These are phyloP conservation scores for Craterocephalus amniculus DNA, from an alignment of 2,797 vertebrate species.

Conservation along the genomic window DNA sequence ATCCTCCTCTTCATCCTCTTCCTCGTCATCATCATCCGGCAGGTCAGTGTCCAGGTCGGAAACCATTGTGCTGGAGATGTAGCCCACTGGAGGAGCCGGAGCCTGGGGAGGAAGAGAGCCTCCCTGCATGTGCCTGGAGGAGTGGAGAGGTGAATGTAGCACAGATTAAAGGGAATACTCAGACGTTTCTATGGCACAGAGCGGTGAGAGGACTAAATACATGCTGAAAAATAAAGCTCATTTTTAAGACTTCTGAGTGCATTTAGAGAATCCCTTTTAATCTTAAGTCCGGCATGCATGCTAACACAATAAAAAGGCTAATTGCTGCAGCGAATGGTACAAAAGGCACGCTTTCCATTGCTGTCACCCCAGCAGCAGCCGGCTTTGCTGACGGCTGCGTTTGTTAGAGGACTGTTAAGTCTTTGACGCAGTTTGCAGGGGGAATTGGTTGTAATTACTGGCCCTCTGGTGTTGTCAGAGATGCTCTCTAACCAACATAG, in stretches of 20 bases:
- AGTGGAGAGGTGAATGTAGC: not conserved
- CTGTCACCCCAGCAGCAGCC: conserved; percentile 67
- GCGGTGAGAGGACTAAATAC: conserved; percentile 18
- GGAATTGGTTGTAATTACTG: conserved; percentile 84
- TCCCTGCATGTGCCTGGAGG: conserved; percentile 93
- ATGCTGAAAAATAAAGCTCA: conserved; percentile 30
- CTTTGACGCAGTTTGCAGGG: conserved; percentile 76
- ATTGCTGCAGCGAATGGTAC: conserved; percentile 74
- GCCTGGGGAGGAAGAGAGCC: conserved; percentile 93
- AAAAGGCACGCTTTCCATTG: conserved; percentile 66
- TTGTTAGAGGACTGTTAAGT: conserved; percentile 70
- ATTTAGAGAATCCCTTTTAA: conserved; percentile 71
- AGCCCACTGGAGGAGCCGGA: conserved; percentile 94
- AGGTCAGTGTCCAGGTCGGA: conserved; percentile 97
- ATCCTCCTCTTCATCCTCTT: conserved; percentile 92
- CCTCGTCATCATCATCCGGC: conserved; percentile 87
- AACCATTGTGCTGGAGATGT: conserved; percentile 95
- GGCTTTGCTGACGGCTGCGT: conserved; percentile 69
- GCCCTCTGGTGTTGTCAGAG: conserved; percentile 82
- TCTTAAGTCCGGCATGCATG: conserved; percentile 59
- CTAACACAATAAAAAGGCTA: conserved; percentile 82
- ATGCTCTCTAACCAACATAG: conserved; percentile 80
- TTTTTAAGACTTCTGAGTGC: conserved; percentile 53
- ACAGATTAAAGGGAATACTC: conserved; percentile 15
- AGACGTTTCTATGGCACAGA: conserved; percentile 27